Base-by-base conservation (phyloP, 2,113 vertebrate species). In the Saimiri boliviensis region DNA sequence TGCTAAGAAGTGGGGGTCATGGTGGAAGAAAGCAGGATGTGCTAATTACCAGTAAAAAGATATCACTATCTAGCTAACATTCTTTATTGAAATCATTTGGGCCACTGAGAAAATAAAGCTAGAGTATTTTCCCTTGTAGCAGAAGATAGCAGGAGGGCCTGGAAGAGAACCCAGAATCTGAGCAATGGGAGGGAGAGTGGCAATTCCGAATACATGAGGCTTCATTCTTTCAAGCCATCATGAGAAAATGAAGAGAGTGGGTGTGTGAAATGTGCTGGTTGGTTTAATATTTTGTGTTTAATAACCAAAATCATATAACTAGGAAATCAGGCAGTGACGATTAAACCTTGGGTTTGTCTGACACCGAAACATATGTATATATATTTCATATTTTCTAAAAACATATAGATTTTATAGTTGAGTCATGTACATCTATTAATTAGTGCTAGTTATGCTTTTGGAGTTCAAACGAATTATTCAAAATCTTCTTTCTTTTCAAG, bases 111-210 rank as follows among this genome's bases (percentile, higher is more conserved):
- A 58, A 95, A 80, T 45, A 85, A 35, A 9, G 63, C 25, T 95
- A 40, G 84, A 76, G 49, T 96, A 63, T 97, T 96, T 93, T 83
- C 56, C 11, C 60, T 32, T 73, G 5, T 30, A n/a, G 35, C 2
- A 68, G 52, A 40, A 63, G 35, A 52, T n/a, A 90, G 8, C 3
- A 56, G 35, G 14, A 52, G 20, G 1, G 3, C 23, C 76, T 89
- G 6, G 45, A 70, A 88, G 40, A 86, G 30, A 93, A 49, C 27
- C 16, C 3, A 73, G 23, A 89, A 56, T 60, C 16, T n/a, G 9
- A 56, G 6, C 30, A 86, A 23, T 54, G 14, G 17, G 49, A 70
- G 32, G 1, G 13, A 68, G 32, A 56, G 21, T 32, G 13, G 8
- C 40, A 30, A 82, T 68, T 60, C 4, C 42, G 84, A 86, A 66